Evolutionary conservation across 2,113 vertebrate genomes (phyloP), one percentile per base, ranked within the genome.

Genomic region (Hemicordylus capensis): DNA sequence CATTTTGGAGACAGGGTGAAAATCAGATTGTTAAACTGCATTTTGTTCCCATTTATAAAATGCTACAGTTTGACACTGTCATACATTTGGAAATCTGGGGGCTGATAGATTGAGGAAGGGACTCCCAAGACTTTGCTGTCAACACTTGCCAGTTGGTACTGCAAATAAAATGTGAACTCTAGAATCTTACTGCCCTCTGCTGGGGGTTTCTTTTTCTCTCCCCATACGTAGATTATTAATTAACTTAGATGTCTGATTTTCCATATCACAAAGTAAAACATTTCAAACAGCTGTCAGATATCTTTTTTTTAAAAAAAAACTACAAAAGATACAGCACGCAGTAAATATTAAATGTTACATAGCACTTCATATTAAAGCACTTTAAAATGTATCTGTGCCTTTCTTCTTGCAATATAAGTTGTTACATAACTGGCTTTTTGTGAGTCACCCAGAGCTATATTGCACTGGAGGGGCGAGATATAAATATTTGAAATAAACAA

Each of bases 151-250:
- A 39, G 17, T 10, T 26, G 0, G 3, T 34, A 1, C 39, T 0
- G 37, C 4, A 17, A 54, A 42, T 64, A 59, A 77, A 66, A 46
- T 42, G 44, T 5, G 42, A 85, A 56, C 8, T 42, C 89, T 84
- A 58, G 86, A 87, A 87, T 86, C 11, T 85, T 90, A 94, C 37
- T 92, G 93, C 91, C 91, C 92, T 82, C 93, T 92, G 72, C 92
- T 1, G 93, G 88, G 79, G 64, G 28, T 24, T 51, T 58, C 9
- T 19, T 11, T 8, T 72, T 8, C 17, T 0, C 48, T 69, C 17
- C 1, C 4, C 26, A 48, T 0, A 61, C 67, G 58, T 6, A 37
- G 28, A 69, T 20, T 3, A 39, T 67, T 0, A 1, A 46, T 58
- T 54, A 44, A 19, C 58, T 70, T 20, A 37, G 17, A 22, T 3